Evolutionary conservation across 2,888 invertebrate species (phyloP), one percentile per base, ranked within the genome.

Genomic region (Kuschelorhynchus macadamiae): DNA sequence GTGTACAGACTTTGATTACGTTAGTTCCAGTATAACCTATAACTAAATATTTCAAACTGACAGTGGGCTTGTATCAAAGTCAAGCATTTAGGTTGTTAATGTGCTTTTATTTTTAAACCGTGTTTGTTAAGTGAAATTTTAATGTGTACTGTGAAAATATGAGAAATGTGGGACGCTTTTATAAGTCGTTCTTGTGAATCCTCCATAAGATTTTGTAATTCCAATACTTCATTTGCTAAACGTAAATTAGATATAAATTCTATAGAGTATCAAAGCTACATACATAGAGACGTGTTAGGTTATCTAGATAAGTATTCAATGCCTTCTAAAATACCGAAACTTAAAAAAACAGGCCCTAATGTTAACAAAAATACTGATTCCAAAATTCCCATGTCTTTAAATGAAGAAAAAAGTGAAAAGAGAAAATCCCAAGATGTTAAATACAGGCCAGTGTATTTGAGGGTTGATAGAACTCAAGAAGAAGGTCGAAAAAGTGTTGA

Each of bases 151-250:
- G 12, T 17, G n/a, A 47, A 36, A 52, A 1, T 52, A 52, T 52
- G 52, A 52, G 21, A 49, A 32, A 76, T 76, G 76, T 75, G 74
- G 75, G 74, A 76, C 52, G 68, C 71, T 11, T 72, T 74, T 56
- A 36, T 72, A 12, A 70, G 71, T 44, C 66, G 71, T 39, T 59
- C 71, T 11, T 61, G 61, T 12, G 71, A 71, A 16, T 74, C 75
- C 18, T 74, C 74, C 50, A 39, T 47, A 12, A 67, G 65, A 20
- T 53, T 66, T 16, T 44, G 52, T 30, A 41, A 47, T 18, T 25
- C 62, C 9, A 52, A 66, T 21, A 59, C 49, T n/a, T 44, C 60
- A 12, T 71, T 53, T 52, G 64, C 47, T 12, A 63, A 44, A 39
- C 67, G 64, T 41, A 71, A 71, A 49, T 18, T 71, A 41, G 75